Conservation (phyloP, 92 coral and sea anemone species). For the Virgularia gustaviana region DNA sequence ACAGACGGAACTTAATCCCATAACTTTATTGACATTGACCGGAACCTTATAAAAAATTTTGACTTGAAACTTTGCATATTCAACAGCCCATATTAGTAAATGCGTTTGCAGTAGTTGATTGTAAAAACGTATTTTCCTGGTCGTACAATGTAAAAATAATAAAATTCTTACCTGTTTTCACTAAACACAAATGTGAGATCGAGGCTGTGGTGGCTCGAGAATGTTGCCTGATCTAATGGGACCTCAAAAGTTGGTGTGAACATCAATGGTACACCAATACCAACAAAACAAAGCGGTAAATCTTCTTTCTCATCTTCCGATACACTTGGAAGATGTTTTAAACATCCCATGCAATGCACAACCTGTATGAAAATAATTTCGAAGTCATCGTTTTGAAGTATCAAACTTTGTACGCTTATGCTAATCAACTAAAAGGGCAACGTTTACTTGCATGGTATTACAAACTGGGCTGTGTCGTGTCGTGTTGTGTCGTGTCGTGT, state of each 20-base stretch:
- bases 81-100: too few relatives aligned
- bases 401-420: background rate
- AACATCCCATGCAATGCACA: constrained; percentile 92
- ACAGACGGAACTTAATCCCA: too few relatives aligned
- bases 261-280: constrained; percentile 95
- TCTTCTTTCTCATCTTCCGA: constrained; percentile 50
- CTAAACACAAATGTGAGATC: constrained; percentile 89
- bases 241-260: constrained; percentile 91
- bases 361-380: constrained; percentile 49
- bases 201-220: constrained; percentile 90
- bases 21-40: too few relatives aligned
- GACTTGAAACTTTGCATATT: too few relatives aligned
- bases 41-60: too few relatives aligned
- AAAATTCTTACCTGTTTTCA: constrained; percentile 70
- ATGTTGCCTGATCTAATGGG: constrained; percentile 90
- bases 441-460: too few relatives aligned
- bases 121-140: background rate
- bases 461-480: too few relatives aligned
- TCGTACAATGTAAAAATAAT: background rate
- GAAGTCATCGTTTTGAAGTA: background rate
- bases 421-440: background rate
- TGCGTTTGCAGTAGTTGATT: background rate
- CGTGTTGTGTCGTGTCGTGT: too few relatives aligned
- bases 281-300: constrained; percentile 78
- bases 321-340: constrained; percentile 52